Evolutionary conservation across 2,888 invertebrate species (phyloP).

Genomic region (Morpho achilles): DNA sequence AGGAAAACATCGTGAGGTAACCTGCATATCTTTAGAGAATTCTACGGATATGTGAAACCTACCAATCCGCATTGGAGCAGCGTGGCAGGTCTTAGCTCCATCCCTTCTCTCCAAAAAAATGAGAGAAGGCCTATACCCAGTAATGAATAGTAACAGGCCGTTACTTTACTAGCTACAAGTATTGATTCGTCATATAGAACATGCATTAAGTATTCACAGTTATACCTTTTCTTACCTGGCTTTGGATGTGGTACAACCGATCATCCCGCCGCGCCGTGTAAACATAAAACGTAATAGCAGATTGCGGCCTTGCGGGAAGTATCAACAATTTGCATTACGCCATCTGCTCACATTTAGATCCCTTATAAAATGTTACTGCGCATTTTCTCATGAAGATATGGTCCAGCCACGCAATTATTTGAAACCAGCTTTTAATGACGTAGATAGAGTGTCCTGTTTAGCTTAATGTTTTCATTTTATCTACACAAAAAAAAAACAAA

Average conservation of each 20-base stretch:
- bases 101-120: too few relatives aligned
- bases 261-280: conserved; percentile 59
- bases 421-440: conserved; percentile 70
- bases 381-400: conserved; percentile 73
- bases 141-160: too few relatives aligned
- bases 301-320: conserved; percentile 66
- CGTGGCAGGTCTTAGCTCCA: too few relatives aligned
- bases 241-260: conserved; percentile 52
- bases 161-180: too few relatives aligned
- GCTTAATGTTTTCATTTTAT: conserved; percentile 33
- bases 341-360: conserved; percentile 76
- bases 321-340: conserved; percentile 67
- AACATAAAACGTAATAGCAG: conserved; percentile 75
- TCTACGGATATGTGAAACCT: too few relatives aligned
- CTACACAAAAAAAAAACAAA: too few relatives aligned
- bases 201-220: conserved; percentile 1
- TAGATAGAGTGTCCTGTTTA: conserved; percentile 72
- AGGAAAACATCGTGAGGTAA: too few relatives aligned
- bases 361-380: conserved; percentile 77
- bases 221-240: conserved; percentile 7
- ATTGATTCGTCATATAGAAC: too few relatives aligned
- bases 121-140: too few relatives aligned
- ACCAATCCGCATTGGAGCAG: too few relatives aligned
- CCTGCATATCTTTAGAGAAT: too few relatives aligned
- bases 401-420: conserved; percentile 62